Evolutionary conservation across 2,113 vertebrate species (phyloP), one percentile per base, ranked within the genome.

Genomic region (Leptocoma aspasia): DNA sequence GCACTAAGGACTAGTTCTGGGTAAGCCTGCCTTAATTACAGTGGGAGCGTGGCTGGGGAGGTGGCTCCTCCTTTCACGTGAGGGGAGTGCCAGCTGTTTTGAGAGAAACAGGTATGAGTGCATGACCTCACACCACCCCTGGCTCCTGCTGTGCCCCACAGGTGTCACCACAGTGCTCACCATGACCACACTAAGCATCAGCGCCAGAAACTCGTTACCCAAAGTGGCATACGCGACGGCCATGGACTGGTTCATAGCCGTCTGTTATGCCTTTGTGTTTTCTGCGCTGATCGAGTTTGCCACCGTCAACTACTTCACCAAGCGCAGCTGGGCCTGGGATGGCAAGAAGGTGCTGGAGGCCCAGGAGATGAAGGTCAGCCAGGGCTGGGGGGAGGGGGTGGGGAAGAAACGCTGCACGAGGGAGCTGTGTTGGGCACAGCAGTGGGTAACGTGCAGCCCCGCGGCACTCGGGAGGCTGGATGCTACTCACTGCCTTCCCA

Each of bases 171-270:
- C 99, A 2, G 99, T 99, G 84, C 99, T 99, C 92, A 99, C 99
- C 95, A 99, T 99, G 99, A 99, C 99, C 76, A 99, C 99, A 6
- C 97, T 99, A 96, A 99, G 99, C 97, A 99, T 99, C 98, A 99
- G 99, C 97, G 99, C 99, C 96, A 98, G 99, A 98, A 99, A 99
- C 98, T 99, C 99, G 24, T 98, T 99, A 85, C 99, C 99, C 93
- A 99, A 99, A 96, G 99, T 99, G 97, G 99, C 99, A 70, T 99
- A 99, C 19, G 99, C 99, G 97, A 99, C 99, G 33, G 99, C 99
- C 97, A 99, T 99, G 99, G 99, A 99, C 98, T 99, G 99, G 99
- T 99, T 99, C 98, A 99, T 99, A 98, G 99, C 99, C 20, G 99
- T 99, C 97, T 99, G 99, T 98, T 99, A 99, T 92, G 99, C 99